A percentile compares a stretch with the other conserved stretches of the same genome.
phyloP scores from a whole-genome alignment of 2,888 invertebrate species.

The Neoscelio sp. region DNA sequence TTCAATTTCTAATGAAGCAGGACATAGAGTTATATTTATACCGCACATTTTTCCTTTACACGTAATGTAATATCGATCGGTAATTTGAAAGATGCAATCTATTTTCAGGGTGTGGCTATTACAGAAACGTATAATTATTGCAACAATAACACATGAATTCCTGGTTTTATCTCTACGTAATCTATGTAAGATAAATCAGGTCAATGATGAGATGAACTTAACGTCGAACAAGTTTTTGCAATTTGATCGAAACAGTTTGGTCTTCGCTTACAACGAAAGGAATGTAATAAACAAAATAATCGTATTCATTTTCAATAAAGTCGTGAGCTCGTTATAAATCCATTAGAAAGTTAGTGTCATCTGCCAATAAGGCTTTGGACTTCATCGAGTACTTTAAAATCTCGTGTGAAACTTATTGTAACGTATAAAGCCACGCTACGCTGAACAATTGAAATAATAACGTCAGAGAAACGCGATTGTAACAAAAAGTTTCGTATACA shows the following conservation, averaged over 20 bases:
- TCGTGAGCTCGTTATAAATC: too few species aligned
- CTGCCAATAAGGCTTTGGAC: too few species aligned
- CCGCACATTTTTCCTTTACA: slow-evolving; percentile 1
- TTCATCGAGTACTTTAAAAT: too few species aligned
- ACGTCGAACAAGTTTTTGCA: neutral
- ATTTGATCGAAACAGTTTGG: slow-evolving; percentile 22
- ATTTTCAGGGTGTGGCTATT: slow-evolving; percentile 51
- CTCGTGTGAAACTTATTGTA: too few species aligned
- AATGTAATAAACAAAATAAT: neutral
- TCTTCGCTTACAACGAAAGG: slow-evolving; percentile 12
- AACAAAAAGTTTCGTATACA: neutral
- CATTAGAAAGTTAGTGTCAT: too few species aligned
- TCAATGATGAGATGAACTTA: slow-evolving; percentile 54
- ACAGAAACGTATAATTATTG: slow-evolving; percentile 54
- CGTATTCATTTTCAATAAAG: too few species aligned
- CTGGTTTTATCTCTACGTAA: slow-evolving; percentile 38
- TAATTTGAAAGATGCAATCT: slow-evolving; percentile 52
- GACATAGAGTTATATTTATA: too few species aligned
- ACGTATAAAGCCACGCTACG: too few species aligned
- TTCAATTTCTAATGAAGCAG: too few species aligned
- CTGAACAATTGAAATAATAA: too few species aligned
- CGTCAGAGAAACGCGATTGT: neutral
- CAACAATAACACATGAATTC: slow-evolving; percentile 55
- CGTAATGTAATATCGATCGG: slow-evolving; percentile 24
- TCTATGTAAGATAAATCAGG: slow-evolving; percentile 36